These are phyloP conservation scores for Philopotamus ludificatus DNA, from an alignment of 1,140 invertebrate species.

Conservation along the genomic window DNA sequence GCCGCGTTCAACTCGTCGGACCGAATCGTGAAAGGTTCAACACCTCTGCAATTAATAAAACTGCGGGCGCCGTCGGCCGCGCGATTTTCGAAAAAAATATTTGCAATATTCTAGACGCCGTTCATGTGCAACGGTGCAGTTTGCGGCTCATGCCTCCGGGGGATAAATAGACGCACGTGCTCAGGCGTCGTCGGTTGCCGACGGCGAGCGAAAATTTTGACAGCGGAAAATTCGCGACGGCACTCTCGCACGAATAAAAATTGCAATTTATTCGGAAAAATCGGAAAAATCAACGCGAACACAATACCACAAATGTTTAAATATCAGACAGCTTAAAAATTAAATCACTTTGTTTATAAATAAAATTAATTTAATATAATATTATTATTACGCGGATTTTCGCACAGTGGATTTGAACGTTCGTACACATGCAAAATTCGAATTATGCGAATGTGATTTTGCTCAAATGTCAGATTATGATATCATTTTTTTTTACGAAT, in stretches of 20 bases:
- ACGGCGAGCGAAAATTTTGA: background rate
- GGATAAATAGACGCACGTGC: background rate
- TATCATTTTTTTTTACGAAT: background rate
- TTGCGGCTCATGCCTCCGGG: background rate
- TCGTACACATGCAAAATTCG: no score
- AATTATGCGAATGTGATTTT: no score
- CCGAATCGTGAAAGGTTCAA: conserved; percentile 61
- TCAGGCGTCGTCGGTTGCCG: background rate
- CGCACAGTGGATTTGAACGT: background rate
- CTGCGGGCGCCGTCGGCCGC: background rate
- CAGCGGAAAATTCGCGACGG: no score
- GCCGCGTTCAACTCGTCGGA: conserved; percentile 68
- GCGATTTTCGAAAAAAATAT: background rate
- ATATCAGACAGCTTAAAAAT: no score
- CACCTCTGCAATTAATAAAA: conserved; percentile 13
- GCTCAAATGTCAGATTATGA: no score
- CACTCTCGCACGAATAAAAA: no score
- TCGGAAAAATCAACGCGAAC: no score
- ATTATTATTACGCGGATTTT: no score
- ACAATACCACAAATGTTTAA: no score
- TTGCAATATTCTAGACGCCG: background rate
- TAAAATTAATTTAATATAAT: no score
- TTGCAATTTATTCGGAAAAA: no score
- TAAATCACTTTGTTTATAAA: no score
- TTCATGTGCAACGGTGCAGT: background rate